Percentiles rank a stretch among this genome's conserved stretches.
Evolutionary conservation across 2,888 invertebrate genomes (phyloP).

Genomic region (Lacanobia oleracea): DNA sequence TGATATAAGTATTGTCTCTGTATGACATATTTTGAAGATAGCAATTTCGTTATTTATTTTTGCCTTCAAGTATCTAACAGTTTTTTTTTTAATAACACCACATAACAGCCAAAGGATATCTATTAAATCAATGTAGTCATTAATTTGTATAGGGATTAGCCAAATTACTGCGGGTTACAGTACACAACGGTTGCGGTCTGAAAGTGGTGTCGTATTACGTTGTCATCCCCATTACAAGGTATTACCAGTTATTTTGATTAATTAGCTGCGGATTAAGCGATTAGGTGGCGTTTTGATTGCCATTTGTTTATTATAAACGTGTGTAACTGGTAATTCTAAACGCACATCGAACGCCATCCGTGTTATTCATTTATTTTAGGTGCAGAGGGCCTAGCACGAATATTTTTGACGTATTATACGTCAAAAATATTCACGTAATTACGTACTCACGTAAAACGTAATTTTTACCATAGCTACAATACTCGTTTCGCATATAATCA

Average conservation of each 20-base stretch:
- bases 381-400: too few species aligned
- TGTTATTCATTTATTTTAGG: neutral
- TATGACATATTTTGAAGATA: too few species aligned
- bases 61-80: too few species aligned
- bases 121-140: constrained; percentile 31
- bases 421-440: too few species aligned
- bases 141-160: constrained; percentile 50
- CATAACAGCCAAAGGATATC: constrained; percentile 7
- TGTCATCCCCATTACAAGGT: constrained; percentile 42
- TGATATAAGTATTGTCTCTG: too few species aligned
- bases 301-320: constrained; percentile 31
- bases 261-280: constrained; percentile 38
- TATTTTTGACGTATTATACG: too few species aligned
- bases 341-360: neutral
- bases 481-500: too few species aligned
- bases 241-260: constrained; percentile 43
- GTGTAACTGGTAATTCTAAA: constrained; percentile 10
- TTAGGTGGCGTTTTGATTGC: constrained; percentile 16
- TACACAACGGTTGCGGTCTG: constrained; percentile 38
- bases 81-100: too few species aligned
- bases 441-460: too few species aligned
- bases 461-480: too few species aligned
- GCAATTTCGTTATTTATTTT: too few species aligned
- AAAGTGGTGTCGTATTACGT: constrained; percentile 46
- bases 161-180: constrained; percentile 43